Evolutionary conservation across 2,888 invertebrate species (phyloP).

Genomic region (Rhimphoctona megacephalus): DNA sequence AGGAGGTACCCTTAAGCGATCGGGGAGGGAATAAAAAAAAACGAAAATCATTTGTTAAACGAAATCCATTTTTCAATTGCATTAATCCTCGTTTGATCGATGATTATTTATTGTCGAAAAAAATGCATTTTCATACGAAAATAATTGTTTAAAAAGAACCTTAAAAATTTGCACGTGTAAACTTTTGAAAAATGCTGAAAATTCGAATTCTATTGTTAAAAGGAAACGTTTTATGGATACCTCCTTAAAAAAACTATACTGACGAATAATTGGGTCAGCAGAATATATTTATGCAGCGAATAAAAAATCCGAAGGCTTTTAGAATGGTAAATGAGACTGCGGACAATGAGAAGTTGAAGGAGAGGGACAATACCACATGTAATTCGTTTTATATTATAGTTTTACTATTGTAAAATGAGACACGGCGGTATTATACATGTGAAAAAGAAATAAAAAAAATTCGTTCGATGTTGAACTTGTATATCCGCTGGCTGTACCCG

Average conservation of each 20-base stretch:
- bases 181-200: background rate
- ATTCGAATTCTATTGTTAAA: background rate
- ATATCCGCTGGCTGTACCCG: background rate
- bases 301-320: constrained; percentile 30
- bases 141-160: no score
- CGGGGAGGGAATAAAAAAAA: no score
- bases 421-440: constrained; percentile 38
- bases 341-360: constrained; percentile 10
- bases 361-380: constrained; percentile 37
- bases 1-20: no score
- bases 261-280: constrained; percentile 36
- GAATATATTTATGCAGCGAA: constrained; percentile 32
- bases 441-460: constrained; percentile 78
- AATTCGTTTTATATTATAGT: constrained; percentile 79
- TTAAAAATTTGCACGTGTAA: no score
- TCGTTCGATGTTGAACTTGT: constrained; percentile 78
- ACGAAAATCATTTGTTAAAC: no score
- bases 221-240: background rate
- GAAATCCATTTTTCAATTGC: no score
- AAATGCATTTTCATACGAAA: no score
- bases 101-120: no score
- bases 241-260: background rate
- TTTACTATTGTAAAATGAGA: constrained; percentile 71
- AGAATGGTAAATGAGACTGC: constrained; percentile 30
- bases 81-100: no score